phyloP scores from a whole-genome alignment of 2,888 invertebrate species.

The Cephus spinipes region DNA sequence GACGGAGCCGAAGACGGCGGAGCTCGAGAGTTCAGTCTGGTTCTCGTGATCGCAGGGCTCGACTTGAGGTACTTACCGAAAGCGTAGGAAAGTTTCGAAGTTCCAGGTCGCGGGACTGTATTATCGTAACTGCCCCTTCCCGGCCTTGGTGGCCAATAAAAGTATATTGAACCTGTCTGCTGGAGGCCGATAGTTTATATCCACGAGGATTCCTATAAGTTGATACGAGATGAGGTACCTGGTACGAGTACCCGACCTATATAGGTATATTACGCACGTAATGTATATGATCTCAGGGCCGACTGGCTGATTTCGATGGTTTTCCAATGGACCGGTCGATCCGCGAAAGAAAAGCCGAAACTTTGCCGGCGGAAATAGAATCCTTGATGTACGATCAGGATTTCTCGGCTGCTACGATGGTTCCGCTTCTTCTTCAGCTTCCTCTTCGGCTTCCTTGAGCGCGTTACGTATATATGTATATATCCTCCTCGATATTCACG shows the following conservation, averaged over 20 bases:
- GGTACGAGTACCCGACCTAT: not conserved
- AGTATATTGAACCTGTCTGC: slow-evolving; percentile 41
- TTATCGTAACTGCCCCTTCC: slow-evolving; percentile 19
- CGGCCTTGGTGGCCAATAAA: slow-evolving; percentile 34
- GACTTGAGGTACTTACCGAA: slow-evolving; percentile 10
- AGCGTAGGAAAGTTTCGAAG: slow-evolving; percentile 5
- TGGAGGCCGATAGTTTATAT: slow-evolving; percentile 17
- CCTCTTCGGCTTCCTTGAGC: too few relatives aligned
- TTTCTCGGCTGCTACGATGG: too few relatives aligned
- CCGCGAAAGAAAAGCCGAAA: too few relatives aligned
- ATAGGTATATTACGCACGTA: not conserved
- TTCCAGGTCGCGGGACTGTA: slow-evolving; percentile 12
- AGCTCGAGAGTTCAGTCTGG: not conserved
- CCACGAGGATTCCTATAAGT: slow-evolving; percentile 9
- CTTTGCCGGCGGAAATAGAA: too few relatives aligned
- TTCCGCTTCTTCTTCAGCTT: too few relatives aligned
- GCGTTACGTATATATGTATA: too few relatives aligned
- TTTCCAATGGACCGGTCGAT: too few relatives aligned
- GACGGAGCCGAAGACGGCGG: not conserved
- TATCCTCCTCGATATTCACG: too few relatives aligned
- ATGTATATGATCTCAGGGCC: too few relatives aligned
- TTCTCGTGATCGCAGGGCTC: too few relatives aligned
- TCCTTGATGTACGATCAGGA: too few relatives aligned
- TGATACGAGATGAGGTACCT: not conserved
- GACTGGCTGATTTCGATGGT: too few relatives aligned